These are phyloP conservation scores for Nomada fabriciana DNA, from an alignment of 2,888 invertebrate species.

Conservation along the genomic window DNA sequence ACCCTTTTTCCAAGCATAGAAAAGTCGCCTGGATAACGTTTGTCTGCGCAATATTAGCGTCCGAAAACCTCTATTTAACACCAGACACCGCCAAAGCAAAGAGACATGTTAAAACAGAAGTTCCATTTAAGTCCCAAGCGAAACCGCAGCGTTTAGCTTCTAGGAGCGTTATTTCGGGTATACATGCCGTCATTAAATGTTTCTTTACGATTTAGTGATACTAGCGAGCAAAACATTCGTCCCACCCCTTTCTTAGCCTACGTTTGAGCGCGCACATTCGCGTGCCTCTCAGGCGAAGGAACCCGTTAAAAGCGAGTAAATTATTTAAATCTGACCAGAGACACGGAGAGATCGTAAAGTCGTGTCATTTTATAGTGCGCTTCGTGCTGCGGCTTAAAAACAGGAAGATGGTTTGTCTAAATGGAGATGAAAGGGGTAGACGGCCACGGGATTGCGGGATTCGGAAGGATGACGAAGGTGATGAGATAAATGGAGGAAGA, in stretches of 20 bases:
- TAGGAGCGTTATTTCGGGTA: not conserved
- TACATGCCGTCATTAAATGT: not conserved
- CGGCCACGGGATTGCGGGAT: slow-evolving; percentile 20
- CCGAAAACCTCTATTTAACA: slow-evolving; percentile 14
- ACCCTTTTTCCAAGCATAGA: too few relatives aligned
- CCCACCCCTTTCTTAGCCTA: not conserved
- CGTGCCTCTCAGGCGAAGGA: not conserved
- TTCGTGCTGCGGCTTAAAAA: slow-evolving; percentile 14
- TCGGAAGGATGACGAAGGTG: not conserved
- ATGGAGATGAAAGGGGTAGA: slow-evolving; percentile 39
- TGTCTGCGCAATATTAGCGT: too few relatives aligned
- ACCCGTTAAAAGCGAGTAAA: slow-evolving; percentile 16
- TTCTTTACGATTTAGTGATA: slow-evolving; percentile 2
- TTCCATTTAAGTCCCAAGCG: slow-evolving; percentile 8
- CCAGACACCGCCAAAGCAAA: not conserved
- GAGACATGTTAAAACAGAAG: not conserved
- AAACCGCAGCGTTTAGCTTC: not conserved
- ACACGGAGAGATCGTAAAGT: slow-evolving; percentile 3
- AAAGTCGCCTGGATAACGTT: too few relatives aligned
- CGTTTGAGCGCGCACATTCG: not conserved
- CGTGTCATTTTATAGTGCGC: slow-evolving; percentile 13
- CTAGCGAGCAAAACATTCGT: slow-evolving; percentile 9
- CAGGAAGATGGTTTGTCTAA: slow-evolving; percentile 16
- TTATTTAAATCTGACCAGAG: slow-evolving; percentile 23
- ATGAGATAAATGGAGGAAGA: not conserved